Evolutionary conservation across 2,797 vertebrate species (phyloP).

Genomic region (Acridotheres tristis): DNA sequence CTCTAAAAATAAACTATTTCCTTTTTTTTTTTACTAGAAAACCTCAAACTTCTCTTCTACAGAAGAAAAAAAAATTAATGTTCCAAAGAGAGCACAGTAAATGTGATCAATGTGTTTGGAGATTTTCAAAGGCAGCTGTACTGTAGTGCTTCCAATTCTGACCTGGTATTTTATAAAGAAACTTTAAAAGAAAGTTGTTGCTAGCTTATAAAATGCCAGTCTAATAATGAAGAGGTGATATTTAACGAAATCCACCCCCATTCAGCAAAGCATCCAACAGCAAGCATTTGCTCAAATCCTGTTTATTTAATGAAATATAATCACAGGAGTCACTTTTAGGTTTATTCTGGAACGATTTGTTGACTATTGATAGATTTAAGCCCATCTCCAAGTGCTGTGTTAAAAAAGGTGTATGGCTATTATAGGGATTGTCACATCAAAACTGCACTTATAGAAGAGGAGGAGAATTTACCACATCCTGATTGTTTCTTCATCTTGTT

Average conservation of each 20-base stretch:
- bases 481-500: not conserved
- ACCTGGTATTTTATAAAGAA: not conserved
- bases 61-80: not conserved
- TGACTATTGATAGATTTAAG: not conserved
- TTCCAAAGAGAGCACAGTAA: not conserved
- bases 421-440: not conserved
- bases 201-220: slow-evolving; percentile 31
- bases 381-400: not conserved
- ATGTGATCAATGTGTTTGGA: not conserved
- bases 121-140: not conserved
- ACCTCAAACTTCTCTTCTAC: not conserved
- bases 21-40: not conserved
- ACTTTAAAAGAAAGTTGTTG: not conserved
- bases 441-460: not conserved
- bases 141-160: not conserved
- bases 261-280: not conserved
- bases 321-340: not conserved
- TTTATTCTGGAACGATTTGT: not conserved
- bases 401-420: not conserved
- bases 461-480: slow-evolving; percentile 12
- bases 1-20: not conserved
- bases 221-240: slow-evolving; percentile 41
- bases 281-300: not conserved
- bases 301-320: not conserved
- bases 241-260: slow-evolving; percentile 28